phyloP scores from a whole-genome alignment of 2,797 vertebrate genomes.

The Manis javanica region DNA sequence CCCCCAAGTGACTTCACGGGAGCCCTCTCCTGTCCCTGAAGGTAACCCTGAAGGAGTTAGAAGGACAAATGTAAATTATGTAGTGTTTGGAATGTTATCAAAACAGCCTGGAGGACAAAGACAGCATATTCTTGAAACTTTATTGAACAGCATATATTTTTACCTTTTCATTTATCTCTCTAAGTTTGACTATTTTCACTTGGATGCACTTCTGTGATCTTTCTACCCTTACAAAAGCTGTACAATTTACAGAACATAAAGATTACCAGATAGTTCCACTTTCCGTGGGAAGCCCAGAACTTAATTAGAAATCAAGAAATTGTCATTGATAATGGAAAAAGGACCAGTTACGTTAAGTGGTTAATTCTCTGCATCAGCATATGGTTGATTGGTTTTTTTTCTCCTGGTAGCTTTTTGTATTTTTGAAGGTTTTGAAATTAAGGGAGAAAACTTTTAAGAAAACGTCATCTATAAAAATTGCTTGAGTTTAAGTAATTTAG shows the following conservation, averaged over 20 bases:
- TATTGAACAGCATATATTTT: not conserved
- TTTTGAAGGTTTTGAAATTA: conserved; percentile 64
- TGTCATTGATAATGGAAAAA: not conserved
- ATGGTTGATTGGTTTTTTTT: conserved; percentile 26
- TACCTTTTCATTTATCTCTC: conserved; percentile 54
- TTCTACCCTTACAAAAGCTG: conserved; percentile 19
- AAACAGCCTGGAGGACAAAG: conserved; percentile 1
- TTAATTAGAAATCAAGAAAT: conserved; percentile 46
- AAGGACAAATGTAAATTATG: not conserved
- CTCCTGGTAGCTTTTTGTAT: not conserved
- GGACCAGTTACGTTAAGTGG: not conserved
- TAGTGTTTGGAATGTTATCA: not conserved
- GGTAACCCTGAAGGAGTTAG: conserved; percentile 45
- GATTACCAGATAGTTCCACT: not conserved
- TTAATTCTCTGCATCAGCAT: conserved; percentile 15
- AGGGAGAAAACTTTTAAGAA: not conserved
- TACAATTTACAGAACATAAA: not conserved
- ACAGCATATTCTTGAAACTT: not conserved
- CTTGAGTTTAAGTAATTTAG: conserved; percentile 19
- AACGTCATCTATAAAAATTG: conserved; percentile 52
- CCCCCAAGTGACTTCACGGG: conserved; percentile 79
- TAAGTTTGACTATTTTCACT: not conserved
- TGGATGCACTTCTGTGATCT: not conserved
- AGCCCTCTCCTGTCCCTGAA: conserved; percentile 80
- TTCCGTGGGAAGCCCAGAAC: conserved; percentile 22